These are phyloP conservation scores for Gonocerus acuteangulatus DNA, from an alignment of 2,888 invertebrate genomes.

Conservation along the genomic window DNA sequence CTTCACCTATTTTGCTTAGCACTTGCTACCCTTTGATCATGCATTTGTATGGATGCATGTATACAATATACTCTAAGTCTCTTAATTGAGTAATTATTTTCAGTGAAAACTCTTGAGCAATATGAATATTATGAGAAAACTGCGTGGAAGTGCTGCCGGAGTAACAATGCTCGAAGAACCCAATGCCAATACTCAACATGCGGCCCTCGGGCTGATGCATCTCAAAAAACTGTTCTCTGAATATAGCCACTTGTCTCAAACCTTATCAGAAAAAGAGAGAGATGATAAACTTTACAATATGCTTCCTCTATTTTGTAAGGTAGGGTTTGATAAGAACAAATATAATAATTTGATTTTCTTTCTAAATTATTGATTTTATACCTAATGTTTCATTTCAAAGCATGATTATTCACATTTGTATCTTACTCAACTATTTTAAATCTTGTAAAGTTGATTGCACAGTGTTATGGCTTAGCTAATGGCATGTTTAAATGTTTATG, in stretches of 20 bases:
- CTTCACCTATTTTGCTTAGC: background rate
- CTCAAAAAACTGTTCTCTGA: slow-evolving; percentile 92
- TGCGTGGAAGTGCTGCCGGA: slow-evolving; percentile 57
- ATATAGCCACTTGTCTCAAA: slow-evolving; percentile 80
- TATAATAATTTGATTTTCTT: background rate
- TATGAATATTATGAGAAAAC: slow-evolving; percentile 91
- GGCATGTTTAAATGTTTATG: too few species aligned
- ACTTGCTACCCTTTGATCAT: too few species aligned
- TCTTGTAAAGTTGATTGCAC: too few species aligned
- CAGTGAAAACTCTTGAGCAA: slow-evolving; percentile 2
- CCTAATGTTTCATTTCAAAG: too few species aligned
- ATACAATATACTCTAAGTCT: background rate
- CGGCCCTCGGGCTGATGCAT: slow-evolving; percentile 90
- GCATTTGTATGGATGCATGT: background rate
- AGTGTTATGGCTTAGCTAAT: too few species aligned
- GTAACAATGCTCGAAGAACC: slow-evolving; percentile 51
- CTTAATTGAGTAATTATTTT: background rate
- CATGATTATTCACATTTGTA: too few species aligned
- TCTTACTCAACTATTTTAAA: too few species aligned
- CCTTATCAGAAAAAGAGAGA: slow-evolving; percentile 69
- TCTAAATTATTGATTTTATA: too few species aligned
- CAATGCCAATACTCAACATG: slow-evolving; percentile 61
- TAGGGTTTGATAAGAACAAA: slow-evolving; percentile 46
- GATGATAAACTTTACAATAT: slow-evolving; percentile 94
- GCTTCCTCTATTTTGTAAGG: slow-evolving; percentile 96